These are phyloP conservation scores for Hyphantria cunea DNA, from an alignment of 1,140 invertebrate species.

Conservation along the genomic window DNA sequence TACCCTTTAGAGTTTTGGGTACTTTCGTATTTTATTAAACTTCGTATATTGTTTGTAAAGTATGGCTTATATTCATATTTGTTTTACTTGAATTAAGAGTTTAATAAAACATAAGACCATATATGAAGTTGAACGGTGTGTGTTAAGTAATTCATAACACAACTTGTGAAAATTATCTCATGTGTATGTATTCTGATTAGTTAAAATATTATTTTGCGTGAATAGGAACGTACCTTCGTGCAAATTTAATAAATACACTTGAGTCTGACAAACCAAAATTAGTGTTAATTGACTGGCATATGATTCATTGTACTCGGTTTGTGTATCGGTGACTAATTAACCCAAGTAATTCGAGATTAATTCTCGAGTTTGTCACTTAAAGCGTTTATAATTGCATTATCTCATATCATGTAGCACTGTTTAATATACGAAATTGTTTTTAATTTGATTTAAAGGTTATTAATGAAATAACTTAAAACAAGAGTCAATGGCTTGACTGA, in stretches of 20 bases:
- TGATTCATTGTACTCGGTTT: conserved; percentile 21
- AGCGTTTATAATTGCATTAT: conserved; percentile 24
- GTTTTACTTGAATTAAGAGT: conserved; percentile 14
- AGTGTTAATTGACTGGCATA: conserved; percentile 20
- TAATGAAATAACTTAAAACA: no score
- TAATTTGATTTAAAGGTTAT: background rate
- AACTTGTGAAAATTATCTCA: conserved; percentile 16
- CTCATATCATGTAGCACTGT: background rate
- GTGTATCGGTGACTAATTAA: conserved; percentile 33
- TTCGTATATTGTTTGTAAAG: conserved; percentile 24
- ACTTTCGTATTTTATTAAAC: conserved; percentile 24
- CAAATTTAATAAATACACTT: conserved; percentile 12
- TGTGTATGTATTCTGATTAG: conserved; percentile 1
- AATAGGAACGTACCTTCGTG: background rate
- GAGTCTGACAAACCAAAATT: conserved; percentile 23
- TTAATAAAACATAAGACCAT: conserved; percentile 19
- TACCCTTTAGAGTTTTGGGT: conserved; percentile 16
- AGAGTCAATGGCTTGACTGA: no score
- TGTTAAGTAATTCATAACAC: conserved; percentile 15
- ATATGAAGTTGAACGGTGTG: conserved; percentile 16
- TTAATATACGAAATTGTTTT: background rate
- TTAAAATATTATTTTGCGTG: conserved; percentile 2
- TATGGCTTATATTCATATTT: conserved; percentile 21
- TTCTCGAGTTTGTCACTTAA: conserved; percentile 19
- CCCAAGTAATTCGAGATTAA: conserved; percentile 28